Conservation (phyloP, 2,113 vertebrate species). For the Pomatorhinus ruficollis region DNA sequence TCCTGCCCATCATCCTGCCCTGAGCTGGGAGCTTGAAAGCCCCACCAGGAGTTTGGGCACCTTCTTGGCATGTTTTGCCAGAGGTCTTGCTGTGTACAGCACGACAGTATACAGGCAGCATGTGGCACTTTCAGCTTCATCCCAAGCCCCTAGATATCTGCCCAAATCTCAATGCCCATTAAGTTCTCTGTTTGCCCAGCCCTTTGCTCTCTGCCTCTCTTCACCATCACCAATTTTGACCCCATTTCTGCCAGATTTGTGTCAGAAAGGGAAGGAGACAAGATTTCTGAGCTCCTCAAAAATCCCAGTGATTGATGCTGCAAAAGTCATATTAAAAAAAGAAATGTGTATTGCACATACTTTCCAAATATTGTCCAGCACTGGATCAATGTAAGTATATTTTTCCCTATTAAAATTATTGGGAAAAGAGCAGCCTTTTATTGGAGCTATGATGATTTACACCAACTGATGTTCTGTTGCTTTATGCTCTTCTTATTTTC, state of each 20-base stretch:
- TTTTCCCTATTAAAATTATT: constrained; percentile 6
- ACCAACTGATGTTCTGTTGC: constrained; percentile 23
- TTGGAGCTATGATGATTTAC: not conserved
- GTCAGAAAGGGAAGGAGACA: not conserved
- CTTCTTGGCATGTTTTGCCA: not conserved
- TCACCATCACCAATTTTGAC: not conserved
- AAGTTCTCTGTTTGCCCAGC: not conserved
- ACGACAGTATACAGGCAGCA: not conserved
- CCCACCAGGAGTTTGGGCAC: not conserved
- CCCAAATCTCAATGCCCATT: not conserved
- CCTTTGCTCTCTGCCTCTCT: not conserved
- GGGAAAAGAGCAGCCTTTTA: not conserved
- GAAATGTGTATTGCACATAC: not conserved
- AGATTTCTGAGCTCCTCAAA: not conserved
- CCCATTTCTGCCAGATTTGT: not conserved
- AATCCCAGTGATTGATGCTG: not conserved
- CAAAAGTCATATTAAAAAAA: not conserved
- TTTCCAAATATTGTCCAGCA: not conserved
- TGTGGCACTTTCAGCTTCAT: not conserved
- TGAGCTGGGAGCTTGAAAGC: not conserved
- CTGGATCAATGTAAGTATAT: not conserved
- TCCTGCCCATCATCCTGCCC: accelerated
- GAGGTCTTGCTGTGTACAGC: not conserved
- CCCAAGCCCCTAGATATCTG: not conserved
- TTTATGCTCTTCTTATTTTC: constrained; percentile 62